Evolutionary conservation across 1,140 invertebrate species (phyloP).

Genomic region (Diprion similis): DNA sequence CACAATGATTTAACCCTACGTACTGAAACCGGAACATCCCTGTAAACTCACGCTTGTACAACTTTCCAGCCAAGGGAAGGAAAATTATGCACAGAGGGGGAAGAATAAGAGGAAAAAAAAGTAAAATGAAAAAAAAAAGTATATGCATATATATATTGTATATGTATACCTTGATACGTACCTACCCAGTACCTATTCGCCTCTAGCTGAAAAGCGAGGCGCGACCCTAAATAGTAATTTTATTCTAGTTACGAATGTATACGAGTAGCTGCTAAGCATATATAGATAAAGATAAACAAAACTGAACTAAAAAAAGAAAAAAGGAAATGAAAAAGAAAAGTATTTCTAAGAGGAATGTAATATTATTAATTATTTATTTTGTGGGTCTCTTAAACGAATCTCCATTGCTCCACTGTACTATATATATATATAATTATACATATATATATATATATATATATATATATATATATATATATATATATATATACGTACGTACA

Average conservation of each 20-base stretch:
- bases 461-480: slow-evolving; percentile 21
- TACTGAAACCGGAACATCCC: too few species aligned
- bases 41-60: too few species aligned
- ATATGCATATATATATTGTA: background rate
- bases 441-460: slow-evolving; percentile 17
- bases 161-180: slow-evolving; percentile 40
- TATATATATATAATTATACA: slow-evolving; percentile 14
- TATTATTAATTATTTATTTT: slow-evolving; percentile 62
- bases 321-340: slow-evolving; percentile 35
- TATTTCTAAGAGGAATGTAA: slow-evolving; percentile 62
- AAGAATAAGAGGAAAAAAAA: slow-evolving; percentile 17
- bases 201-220: slow-evolving; percentile 44
- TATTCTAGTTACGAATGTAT: slow-evolving; percentile 64
- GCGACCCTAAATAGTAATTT: slow-evolving; percentile 55
- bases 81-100: background rate
- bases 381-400: slow-evolving; percentile 48
- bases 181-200: slow-evolving; percentile 50
- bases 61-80: too few species aligned
- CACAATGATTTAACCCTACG: too few species aligned
- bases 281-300: slow-evolving; percentile 17
- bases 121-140: background rate
- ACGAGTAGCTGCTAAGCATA: slow-evolving; percentile 58
- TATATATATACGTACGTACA: slow-evolving; percentile 16
- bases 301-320: background rate
- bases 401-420: slow-evolving; percentile 35